Evolutionary conservation across 2,113 vertebrate genomes (phyloP), one percentile per base, ranked within the genome.

Genomic region (Tympanuchus pallidicinctus): DNA sequence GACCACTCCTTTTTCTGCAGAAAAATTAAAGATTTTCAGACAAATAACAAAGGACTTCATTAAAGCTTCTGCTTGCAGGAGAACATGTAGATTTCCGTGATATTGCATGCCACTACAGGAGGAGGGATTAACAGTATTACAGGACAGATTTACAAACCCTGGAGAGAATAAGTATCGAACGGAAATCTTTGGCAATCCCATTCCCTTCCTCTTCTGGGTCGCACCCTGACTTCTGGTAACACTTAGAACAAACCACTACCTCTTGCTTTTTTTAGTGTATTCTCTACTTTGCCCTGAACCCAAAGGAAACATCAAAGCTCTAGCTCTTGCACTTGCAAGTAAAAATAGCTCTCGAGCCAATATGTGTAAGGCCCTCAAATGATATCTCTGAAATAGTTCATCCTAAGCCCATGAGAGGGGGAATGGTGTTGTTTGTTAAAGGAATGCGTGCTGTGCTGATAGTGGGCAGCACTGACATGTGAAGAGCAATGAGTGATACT

Each of bases 341-440:
- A 93, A 95, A 95, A 94, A 93, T 95, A 93, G 40, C 82, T 82
- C 65, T 81, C 75, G 57, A 93, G 76, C 65, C 48, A 78, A 72
- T 91, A 91, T 88, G 90, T 96, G 92, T 82, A 78, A 92, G 89
- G 48, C 11, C n/a, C 73, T 71, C 48, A 43, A 88, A 90, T 48
- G 76, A 18, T 94, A 94, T 90, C 79, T 74, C 67, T 78, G 61
- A 86, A 94, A 92, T 92, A 92, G 88, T 73, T 88, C 27, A 75
- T 86, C 52, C 61, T 84, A 84, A 95, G 11, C 15, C 52, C 24
- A 20, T 42, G 80, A 92, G 79, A 86, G n/a, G 11, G 47, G 21
- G 73, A 92, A 88, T 57, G 36, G 40, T 78, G 65, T 1, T 94
- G 45, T 83, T 90, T 95, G 90, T 69, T 71, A 45, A 92, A 87